A percentile compares a stretch with the other conserved stretches of the same genome.
Evolutionary conservation across 2,113 vertebrate species (phyloP).

Genomic region (Centropus bengalensis): DNA sequence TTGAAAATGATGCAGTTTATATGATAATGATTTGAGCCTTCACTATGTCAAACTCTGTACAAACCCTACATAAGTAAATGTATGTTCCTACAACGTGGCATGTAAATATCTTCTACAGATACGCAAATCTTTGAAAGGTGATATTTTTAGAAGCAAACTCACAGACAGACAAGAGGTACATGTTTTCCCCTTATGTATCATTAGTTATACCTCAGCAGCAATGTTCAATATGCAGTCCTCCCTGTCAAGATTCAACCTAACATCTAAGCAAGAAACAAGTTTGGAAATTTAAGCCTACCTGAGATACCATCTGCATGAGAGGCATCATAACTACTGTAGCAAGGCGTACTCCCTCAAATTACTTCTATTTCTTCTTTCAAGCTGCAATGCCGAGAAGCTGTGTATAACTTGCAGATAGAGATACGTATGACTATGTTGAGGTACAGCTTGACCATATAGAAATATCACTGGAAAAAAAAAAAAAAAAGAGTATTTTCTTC

Average conservation of each 20-base stretch:
- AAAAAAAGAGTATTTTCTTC: not conserved
- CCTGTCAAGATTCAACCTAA: not conserved
- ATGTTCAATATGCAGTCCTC: not conserved
- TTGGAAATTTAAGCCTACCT: not conserved
- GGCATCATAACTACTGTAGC: not conserved
- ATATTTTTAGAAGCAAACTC: not conserved
- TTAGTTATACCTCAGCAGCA: not conserved
- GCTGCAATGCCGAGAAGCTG: not conserved
- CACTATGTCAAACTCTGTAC: not conserved
- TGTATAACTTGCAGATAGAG: not conserved
- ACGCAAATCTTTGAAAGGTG: not conserved
- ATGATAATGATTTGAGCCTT: slow-evolving; percentile 36
- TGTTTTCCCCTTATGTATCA: not conserved
- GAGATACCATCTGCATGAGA: not conserved
- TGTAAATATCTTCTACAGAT: not conserved
- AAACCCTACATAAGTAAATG: not conserved
- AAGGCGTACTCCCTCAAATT: not conserved
- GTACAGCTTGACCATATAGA: not conserved
- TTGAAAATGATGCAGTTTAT: slow-evolving; percentile 35
- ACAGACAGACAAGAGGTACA: not conserved
- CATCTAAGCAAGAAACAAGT: not conserved
- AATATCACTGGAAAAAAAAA: not conserved
- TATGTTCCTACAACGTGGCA: not conserved
- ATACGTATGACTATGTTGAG: not conserved
- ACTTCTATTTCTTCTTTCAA: not conserved